Evolutionary conservation across 2,888 invertebrate genomes (phyloP).

Genomic region (Caenorhabditis zanzibari): DNA sequence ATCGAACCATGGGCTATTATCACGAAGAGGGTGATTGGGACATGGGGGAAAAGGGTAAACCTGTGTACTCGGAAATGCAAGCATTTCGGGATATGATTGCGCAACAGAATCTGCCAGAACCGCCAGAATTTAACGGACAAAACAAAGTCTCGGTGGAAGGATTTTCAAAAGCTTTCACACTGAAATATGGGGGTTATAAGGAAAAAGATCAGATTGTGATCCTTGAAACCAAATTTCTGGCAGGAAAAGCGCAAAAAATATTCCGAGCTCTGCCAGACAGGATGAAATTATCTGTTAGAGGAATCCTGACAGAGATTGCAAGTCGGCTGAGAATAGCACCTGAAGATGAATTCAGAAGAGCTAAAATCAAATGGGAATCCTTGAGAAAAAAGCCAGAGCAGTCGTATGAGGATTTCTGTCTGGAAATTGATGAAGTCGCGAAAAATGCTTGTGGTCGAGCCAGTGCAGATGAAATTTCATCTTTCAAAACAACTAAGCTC

Average conservation of each 20-base stretch:
- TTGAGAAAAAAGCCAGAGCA: background rate
- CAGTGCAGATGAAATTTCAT: background rate
- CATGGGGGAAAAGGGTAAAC: too few species aligned
- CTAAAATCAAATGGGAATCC: background rate
- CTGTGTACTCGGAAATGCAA: too few species aligned
- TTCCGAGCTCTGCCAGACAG: background rate
- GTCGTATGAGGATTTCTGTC: background rate
- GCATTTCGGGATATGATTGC: too few species aligned
- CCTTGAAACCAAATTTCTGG: background rate
- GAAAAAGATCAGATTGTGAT: background rate
- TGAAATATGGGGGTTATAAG: background rate
- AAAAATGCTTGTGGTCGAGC: background rate
- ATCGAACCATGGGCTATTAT: too few species aligned
- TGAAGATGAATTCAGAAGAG: background rate
- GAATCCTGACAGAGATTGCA: background rate
- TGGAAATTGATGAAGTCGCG: background rate
- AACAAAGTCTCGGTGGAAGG: background rate
- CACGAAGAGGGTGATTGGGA: too few species aligned
- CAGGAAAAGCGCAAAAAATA: background rate
- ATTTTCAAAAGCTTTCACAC: background rate
- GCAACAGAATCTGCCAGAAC: background rate
- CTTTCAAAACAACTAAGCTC: background rate
- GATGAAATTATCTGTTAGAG: background rate
- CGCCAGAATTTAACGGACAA: background rate
- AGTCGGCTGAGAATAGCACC: background rate